Evolutionary conservation across 37 sponge, comb jelly and placozoan species (phyloP), one percentile per base, ranked within the genome.

Genomic region (Tethya wilhelma): DNA sequence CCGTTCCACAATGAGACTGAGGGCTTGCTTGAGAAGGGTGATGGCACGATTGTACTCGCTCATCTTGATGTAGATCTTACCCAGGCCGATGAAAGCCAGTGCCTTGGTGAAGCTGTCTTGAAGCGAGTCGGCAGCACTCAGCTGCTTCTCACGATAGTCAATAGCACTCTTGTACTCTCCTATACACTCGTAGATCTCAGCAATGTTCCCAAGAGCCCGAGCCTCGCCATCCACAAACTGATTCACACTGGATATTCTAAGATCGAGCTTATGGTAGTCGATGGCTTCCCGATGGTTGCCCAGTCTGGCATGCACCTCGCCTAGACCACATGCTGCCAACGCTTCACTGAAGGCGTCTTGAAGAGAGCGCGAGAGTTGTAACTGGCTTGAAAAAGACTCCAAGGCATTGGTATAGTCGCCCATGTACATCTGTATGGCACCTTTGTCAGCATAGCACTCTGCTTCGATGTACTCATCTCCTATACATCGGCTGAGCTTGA

Each of bases 371-470:
- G 95, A 87, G 38, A 93, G 77, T 14, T 79, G 56, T 29, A 90
- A 78, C 71, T 96, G 97, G 38, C 73, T 64, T 14, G 83, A 57
- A 73, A 87, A 93, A 43, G 88, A 79, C 29, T 93, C 84, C 45
- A 90, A 26, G 0, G 97, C 97, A 0, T 38, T 36, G 37, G 41
- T 44, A 56, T 90, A 93, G 56, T 96, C 80, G 11, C 91, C 85
- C 55, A 96, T 56, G 34, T 63, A 56, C 79, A 89, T 69, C 57
- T 96, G 91, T 11, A 96, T 79, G 28, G 72, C 83, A 1, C 88
- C 97, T 20, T 92, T 66, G 82, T 96, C 91, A 0, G 97, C 97
- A 81, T 93, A 93, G 73, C 97, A 93, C 76, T 87, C 88, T 1
- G 87, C 85, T 56, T 87, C 83, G n/a, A 67, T 73, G 69, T 92